Base-by-base conservation (phyloP, 2,797 vertebrate genomes). In the Apogon hyalosoma region DNA sequence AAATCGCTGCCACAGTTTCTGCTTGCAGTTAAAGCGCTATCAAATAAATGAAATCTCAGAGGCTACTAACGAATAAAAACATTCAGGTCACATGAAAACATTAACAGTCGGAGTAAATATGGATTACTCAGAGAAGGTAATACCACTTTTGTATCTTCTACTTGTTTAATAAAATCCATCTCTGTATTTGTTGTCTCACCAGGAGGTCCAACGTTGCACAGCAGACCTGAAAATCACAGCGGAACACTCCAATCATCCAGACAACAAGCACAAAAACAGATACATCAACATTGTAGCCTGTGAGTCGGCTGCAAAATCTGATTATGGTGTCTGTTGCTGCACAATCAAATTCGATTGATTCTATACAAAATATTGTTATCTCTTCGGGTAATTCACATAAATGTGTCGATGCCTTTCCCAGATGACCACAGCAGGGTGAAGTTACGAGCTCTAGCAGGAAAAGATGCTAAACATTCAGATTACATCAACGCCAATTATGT, bases 241-340 rank as follows among this genome's bases (percentile, higher is more conserved):
- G 14, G 98, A 99, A 89, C 97, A 98, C 86, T 99, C 98, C 86
- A 99, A 99, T 90, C 97, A 98, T 84, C 97, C 95, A 0, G 98
- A 99, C 89, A 99, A 99, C 95, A 99, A 99, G 96, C 97, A 98
- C 95, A 99, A 99, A 93, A 99, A 99, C 95, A 94, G 98, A 97
- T 99, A 99, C 90, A 99, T 99, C 94, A 99, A 99, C 94, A 99
- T 99, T 75, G 94, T 98, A 85, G 98, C 98, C 87, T 99, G 98
- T 99, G 92, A 97, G 98, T 96, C 87, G 50, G 45, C 79, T 77
- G 63, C 67, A 36, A 79, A 82, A 80, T 79, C 58, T 50, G 65
- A 83, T 80, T 72, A 77, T 40, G 45, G 58, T 39, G 54, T 79
- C 45, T 53, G 19, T 60, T 33, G 54, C 69, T 54, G 56, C 14